Conservation (phyloP, 2,888 invertebrate genomes). For the Panopea generosa region DNA sequence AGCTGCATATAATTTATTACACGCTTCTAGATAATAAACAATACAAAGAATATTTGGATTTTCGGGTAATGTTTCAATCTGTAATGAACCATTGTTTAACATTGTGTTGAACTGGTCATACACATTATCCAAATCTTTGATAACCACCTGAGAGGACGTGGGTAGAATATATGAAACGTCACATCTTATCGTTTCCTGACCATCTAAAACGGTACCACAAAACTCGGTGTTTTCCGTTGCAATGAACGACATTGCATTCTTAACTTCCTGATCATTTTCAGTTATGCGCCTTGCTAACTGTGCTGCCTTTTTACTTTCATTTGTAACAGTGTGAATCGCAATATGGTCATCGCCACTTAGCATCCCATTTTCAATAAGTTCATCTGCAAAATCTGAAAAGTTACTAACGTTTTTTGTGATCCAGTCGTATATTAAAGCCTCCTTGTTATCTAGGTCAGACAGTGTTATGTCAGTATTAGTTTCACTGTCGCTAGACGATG, state of each 20-base stretch:
- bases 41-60: constrained; percentile 14
- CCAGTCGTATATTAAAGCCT: background rate
- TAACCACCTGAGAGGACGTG: background rate
- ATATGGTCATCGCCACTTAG: constrained; percentile 4
- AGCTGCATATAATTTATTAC: constrained; percentile 13
- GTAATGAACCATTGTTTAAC: constrained; percentile 10
- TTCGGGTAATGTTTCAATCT: background rate
- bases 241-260: too few species aligned
- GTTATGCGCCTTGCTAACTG: constrained; percentile 5
- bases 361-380: background rate
- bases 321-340: background rate
- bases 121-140: constrained; percentile 5
- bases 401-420: background rate
- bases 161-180: too few species aligned
- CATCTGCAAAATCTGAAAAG: constrained; percentile 1
- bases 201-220: too few species aligned
- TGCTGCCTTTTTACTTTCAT: background rate
- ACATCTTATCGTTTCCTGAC: too few species aligned
- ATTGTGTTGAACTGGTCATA: constrained; percentile 16
- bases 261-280: background rate
- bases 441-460: background rate
- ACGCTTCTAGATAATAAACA: constrained; percentile 10
- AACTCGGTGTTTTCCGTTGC: too few species aligned
- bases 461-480: background rate
- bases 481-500: background rate